phyloP scores from a whole-genome alignment of 2,797 vertebrate species.

The Hapalemur alaotrensis region DNA sequence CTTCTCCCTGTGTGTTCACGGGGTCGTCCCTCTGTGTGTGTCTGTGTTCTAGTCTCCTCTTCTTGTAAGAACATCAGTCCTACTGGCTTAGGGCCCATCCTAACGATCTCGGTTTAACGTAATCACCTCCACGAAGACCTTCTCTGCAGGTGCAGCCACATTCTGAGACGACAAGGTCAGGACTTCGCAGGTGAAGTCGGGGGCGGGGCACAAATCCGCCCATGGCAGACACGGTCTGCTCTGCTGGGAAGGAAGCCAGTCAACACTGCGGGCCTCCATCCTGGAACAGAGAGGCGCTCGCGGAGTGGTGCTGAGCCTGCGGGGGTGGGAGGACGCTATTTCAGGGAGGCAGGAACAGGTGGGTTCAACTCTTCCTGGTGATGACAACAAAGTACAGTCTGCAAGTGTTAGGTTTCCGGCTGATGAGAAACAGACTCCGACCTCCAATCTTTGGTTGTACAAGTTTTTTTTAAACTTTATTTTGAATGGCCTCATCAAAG shows the following conservation, averaged over 20 bases:
- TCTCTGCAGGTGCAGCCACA: accelerated
- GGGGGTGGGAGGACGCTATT: accelerated
- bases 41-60: background rate
- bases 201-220: no score
- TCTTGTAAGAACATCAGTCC: background rate
- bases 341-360: background rate
- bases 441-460: background rate
- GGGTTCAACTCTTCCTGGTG: accelerated
- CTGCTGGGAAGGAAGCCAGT: no score
- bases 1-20: background rate
- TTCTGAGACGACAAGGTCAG: accelerated
- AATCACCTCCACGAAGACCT: background rate
- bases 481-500: background rate
- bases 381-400: accelerated
- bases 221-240: background rate
- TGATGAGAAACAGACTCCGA: background rate
- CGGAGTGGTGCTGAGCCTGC: no score
- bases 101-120: accelerated
- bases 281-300: background rate
- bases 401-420: background rate
- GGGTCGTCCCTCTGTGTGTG: accelerated
- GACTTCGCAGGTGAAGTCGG: background rate
- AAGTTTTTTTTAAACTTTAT: background rate
- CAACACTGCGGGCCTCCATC: background rate
- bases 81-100: background rate